Evolutionary conservation across 1,140 invertebrate genomes (phyloP).

Genomic region (Drosophila rufa): DNA sequence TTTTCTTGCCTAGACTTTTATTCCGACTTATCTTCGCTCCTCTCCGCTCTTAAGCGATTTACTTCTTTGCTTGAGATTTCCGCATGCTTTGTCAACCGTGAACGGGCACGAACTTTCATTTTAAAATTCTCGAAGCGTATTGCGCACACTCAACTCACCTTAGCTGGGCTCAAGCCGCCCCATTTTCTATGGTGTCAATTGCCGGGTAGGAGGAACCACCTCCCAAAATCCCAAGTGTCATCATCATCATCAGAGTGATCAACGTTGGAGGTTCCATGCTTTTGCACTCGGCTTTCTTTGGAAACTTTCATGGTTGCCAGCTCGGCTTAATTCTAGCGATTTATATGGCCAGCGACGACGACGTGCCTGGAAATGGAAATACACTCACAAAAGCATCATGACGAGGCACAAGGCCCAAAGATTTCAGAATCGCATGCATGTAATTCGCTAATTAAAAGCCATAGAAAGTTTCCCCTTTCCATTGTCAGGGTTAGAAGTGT

Average conservation of each 20-base stretch:
- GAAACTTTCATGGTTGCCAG: conserved; percentile 54
- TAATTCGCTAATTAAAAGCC: conserved; percentile 48
- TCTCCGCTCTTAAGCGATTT: conserved; percentile 46
- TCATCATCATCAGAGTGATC: conserved; percentile 45
- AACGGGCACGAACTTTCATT: conserved; percentile 82
- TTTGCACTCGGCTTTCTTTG: conserved; percentile 35
- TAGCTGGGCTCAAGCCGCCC: conserved; percentile 9
- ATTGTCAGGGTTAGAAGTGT: conserved; percentile 36
- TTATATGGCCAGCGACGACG: conserved; percentile 30
- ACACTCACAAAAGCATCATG: conserved; percentile 12
- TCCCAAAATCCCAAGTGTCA: conserved; percentile 36
- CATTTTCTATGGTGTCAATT: conserved; percentile 26
- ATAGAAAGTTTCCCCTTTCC: conserved; percentile 56
- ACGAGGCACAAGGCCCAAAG: conserved; percentile 14
- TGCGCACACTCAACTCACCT: conserved; percentile 17
- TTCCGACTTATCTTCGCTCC: conserved; percentile 13
- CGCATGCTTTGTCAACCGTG: conserved; percentile 82
- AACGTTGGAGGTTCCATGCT: conserved; percentile 9
- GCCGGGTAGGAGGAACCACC: conserved; percentile 37
- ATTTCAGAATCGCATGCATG: conserved; percentile 49
- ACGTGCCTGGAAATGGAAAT: conserved; percentile 51
- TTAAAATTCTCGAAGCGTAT: conserved; percentile 77
- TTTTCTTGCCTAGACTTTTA: conserved; percentile 55
- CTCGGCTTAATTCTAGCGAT: conserved; percentile 51
- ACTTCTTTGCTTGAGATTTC: conserved; percentile 62